These are phyloP conservation scores for Drosophila mettleri DNA, from an alignment of 2,888 invertebrate species.

Conservation along the genomic window DNA sequence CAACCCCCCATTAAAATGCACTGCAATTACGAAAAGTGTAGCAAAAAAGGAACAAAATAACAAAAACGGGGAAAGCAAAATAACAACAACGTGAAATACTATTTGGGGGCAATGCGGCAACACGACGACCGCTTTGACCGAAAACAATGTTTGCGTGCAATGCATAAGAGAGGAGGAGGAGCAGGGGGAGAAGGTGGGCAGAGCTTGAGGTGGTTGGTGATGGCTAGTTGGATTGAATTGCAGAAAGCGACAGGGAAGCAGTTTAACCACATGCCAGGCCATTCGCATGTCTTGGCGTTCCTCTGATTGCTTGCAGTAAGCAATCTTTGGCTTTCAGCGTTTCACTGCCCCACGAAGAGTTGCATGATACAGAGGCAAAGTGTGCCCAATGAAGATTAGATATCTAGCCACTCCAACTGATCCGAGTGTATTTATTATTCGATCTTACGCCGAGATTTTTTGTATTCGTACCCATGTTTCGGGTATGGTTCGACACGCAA, in stretches of 20 bases:
- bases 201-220: not conserved
- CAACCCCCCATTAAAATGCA: conserved; percentile 18
- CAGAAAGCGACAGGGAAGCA: conserved; percentile 10
- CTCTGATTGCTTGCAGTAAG: conserved; percentile 52
- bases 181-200: not conserved
- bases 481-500: conserved; percentile 46
- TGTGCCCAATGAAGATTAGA: not conserved
- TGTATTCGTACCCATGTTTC: not conserved
- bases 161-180: conserved; percentile 5
- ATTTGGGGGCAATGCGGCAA: conserved; percentile 29
- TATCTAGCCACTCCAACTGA: not conserved
- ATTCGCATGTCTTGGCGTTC: conserved; percentile 34
- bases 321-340: conserved; percentile 25
- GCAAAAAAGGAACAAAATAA: conserved; percentile 2
- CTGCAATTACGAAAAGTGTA: conserved; percentile 48
- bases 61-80: conserved; percentile 28
- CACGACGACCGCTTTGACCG: conserved; percentile 10
- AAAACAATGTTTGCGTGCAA: conserved; percentile 59
- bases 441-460: not conserved
- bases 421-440: not conserved
- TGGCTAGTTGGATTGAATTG: not conserved
- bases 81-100: conserved; percentile 46
- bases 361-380: not conserved
- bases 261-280: conserved; percentile 33
- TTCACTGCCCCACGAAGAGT: not conserved